Conservation (phyloP, 2,888 invertebrate species). For the Amiota minor region DNA sequence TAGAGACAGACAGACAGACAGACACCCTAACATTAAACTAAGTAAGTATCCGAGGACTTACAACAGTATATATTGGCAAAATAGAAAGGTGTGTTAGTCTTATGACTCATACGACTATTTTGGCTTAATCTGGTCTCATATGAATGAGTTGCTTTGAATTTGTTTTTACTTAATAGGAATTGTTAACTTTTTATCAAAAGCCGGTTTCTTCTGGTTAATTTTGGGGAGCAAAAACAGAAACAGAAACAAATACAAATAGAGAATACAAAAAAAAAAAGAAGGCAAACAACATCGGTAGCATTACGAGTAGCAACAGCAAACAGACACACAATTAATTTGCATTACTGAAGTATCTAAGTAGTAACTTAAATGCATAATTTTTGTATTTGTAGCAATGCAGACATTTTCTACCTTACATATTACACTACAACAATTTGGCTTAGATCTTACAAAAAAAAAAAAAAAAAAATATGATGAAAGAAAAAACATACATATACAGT, state of each 20-base stretch:
- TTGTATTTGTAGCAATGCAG: no score
- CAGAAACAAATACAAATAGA: background rate
- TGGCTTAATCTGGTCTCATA: no score
- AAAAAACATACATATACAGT: background rate
- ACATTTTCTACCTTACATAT: no score
- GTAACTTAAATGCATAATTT: no score
- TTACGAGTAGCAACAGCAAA: constrained; percentile 6
- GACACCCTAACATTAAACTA: background rate
- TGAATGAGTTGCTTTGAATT: no score
- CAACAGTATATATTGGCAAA: background rate
- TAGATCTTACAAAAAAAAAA: background rate
- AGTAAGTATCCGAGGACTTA: background rate
- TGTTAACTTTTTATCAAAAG: constrained; percentile 3
- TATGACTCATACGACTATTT: background rate
- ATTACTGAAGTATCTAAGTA: background rate
- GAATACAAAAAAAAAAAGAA: no score
- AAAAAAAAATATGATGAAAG: background rate
- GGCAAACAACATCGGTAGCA: background rate
- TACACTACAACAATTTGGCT: no score
- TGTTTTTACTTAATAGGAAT: background rate
- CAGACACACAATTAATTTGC: constrained; percentile 20
- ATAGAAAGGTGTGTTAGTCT: constrained; percentile 22
- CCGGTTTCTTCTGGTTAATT: background rate
- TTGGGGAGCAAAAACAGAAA: constrained; percentile 25
- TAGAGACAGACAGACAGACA: background rate